Evolutionary conservation across 1,140 invertebrate species (phyloP).

Genomic region (Notospermus geniculatus): DNA sequence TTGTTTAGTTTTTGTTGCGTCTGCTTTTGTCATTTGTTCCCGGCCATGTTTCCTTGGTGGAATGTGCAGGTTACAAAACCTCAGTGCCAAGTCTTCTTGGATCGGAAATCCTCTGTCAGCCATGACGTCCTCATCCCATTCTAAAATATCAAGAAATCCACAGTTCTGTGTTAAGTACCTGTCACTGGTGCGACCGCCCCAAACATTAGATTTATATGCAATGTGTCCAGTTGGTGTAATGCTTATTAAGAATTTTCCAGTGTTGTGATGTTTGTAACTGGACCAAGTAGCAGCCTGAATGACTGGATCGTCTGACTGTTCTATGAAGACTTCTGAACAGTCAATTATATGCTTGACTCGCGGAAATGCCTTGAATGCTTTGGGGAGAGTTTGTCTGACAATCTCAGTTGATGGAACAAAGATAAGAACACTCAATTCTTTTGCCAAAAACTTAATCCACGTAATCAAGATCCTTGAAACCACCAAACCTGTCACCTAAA

Average conservation of each 20-base stretch:
- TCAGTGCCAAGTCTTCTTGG: conserved; percentile 15
- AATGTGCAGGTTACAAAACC: conserved; percentile 22
- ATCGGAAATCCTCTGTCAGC: conserved; percentile 34
- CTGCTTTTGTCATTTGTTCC: conserved; percentile 18
- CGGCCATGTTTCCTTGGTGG: conserved; percentile 27
- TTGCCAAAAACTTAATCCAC: too few species aligned
- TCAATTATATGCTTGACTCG: conserved; percentile 24
- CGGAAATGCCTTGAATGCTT: not conserved
- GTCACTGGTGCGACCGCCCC: conserved; percentile 35
- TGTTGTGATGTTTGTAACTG: conserved; percentile 27
- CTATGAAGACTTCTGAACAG: conserved; percentile 26
- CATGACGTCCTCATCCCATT: conserved; percentile 29
- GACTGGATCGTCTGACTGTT: conserved; percentile 19
- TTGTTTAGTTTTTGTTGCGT: conserved; percentile 26
- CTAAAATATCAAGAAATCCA: conserved; percentile 31
- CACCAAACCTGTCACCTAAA: too few species aligned
- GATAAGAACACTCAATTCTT: too few species aligned
- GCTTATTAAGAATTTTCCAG: conserved; percentile 36
- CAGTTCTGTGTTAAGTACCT: conserved; percentile 33
- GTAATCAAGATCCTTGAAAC: too few species aligned
- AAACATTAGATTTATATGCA: conserved; percentile 39
- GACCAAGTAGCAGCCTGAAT: conserved; percentile 21
- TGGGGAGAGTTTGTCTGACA: too few species aligned
- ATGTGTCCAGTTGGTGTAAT: conserved; percentile 39
- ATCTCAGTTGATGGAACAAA: too few species aligned